Conservation (phyloP, 2,113 vertebrate genomes). For the Vanacampus margaritifer region DNA sequence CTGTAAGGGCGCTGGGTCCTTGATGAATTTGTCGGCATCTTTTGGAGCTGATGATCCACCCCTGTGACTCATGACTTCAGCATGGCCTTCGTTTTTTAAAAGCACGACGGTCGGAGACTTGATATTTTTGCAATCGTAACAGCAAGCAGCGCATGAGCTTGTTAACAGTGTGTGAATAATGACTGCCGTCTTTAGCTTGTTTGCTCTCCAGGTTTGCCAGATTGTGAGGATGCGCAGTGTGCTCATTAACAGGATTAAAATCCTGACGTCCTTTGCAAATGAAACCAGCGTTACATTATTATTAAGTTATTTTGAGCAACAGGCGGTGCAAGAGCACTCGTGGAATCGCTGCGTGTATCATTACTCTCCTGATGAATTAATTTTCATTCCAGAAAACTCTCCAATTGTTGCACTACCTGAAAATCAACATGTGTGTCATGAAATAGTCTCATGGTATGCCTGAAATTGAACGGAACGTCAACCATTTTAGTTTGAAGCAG, state of each 20-base stretch:
- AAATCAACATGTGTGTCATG: too few species aligned
- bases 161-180: conserved; percentile 52
- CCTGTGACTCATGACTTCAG: conserved; percentile 28
- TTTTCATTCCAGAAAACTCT: background rate
- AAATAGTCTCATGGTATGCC: too few species aligned
- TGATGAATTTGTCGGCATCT: conserved; percentile 49
- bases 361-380: background rate
- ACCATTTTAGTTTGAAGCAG: too few species aligned
- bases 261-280: conserved; percentile 1
- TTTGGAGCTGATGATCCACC: conserved; percentile 25
- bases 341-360: background rate
- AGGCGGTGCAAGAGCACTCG: background rate
- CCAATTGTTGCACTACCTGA: too few species aligned
- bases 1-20: conserved; percentile 37
- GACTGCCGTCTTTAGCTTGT: conserved; percentile 30
- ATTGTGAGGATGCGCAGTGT: conserved; percentile 20
- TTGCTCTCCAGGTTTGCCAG: conserved; percentile 27
- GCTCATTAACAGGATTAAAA: conserved; percentile 44
- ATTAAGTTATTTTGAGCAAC: background rate
- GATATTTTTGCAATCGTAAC: conserved; percentile 35
- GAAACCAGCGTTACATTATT: conserved; percentile 8
- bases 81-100: conserved; percentile 31
- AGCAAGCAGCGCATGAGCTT: conserved; percentile 31
- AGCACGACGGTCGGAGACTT: conserved; percentile 17
- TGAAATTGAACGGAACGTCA: too few species aligned